A percentile compares a stretch with the other conserved stretches of the same genome.
phyloP scores from a whole-genome alignment of 2,797 vertebrate species.

The Bradypus variegatus region DNA sequence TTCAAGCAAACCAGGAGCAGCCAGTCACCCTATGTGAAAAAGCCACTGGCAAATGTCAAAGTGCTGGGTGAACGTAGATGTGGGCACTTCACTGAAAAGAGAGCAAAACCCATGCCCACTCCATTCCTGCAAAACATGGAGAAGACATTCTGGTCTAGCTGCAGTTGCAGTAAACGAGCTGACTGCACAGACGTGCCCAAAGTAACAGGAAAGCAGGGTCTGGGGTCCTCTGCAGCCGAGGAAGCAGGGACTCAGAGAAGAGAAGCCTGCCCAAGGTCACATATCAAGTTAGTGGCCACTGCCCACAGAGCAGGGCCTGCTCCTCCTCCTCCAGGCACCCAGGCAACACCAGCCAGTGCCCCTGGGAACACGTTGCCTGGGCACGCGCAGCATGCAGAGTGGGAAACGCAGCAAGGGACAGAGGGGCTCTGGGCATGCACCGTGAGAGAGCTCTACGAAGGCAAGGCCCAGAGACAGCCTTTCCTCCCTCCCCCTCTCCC shows the following conservation, averaged over 20 bases:
- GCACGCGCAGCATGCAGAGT: accelerated
- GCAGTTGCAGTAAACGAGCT: neutral
- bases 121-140: neutral
- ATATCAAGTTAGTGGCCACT: neutral
- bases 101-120: neutral
- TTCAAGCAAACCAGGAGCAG: neutral
- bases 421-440: accelerated
- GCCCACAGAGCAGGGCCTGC: neutral
- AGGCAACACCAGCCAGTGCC: neutral
- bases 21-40: neutral
- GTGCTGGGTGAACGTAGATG: neutral
- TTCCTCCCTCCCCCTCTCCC: neutral
- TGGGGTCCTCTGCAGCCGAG: neutral
- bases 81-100: neutral
- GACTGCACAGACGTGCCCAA: neutral
- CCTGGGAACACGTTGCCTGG: accelerated
- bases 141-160: neutral
- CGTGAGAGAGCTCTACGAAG: neutral
- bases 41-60: neutral
- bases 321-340: neutral
- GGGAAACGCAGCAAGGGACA: neutral
- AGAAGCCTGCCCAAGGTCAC: neutral
- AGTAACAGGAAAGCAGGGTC: neutral
- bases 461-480: neutral
- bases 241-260: neutral